Evolutionary conservation across 92 coral and sea anemone species (phyloP).

Genomic region (Porites lobata): DNA sequence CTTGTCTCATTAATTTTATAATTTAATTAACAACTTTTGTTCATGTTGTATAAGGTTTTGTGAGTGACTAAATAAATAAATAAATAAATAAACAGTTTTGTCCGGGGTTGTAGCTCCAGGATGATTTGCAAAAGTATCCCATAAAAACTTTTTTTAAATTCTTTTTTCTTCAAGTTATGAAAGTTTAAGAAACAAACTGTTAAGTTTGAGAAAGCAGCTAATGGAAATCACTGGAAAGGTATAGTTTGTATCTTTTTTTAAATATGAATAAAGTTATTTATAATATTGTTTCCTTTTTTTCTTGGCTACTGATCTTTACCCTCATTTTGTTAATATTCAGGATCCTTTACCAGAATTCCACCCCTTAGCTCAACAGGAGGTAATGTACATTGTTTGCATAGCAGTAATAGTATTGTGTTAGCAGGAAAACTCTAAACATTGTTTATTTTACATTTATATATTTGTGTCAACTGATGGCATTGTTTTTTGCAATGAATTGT

Average conservation of each 20-base stretch:
- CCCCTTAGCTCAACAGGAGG: slow-evolving; percentile 94
- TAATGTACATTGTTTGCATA: not conserved
- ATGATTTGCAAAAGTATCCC: too few species aligned
- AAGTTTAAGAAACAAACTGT: slow-evolving; percentile 85
- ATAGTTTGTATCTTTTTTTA: not conserved
- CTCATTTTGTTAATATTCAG: slow-evolving; percentile 36
- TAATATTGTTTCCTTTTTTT: not conserved
- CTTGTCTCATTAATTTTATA: too few species aligned
- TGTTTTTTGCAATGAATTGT: too few species aligned
- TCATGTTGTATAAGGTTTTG: too few species aligned
- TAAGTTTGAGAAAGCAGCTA: slow-evolving; percentile 86
- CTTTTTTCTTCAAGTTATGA: slow-evolving; percentile 76
- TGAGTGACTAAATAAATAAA: too few species aligned
- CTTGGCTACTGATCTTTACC: not conserved
- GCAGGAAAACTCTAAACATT: not conserved
- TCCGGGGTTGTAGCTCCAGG: too few species aligned
- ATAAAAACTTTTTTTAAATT: not conserved
- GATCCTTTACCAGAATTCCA: slow-evolving; percentile 96
- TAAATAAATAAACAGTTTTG: too few species aligned
- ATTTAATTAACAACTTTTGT: too few species aligned
- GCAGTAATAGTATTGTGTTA: not conserved
- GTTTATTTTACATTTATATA: not conserved
- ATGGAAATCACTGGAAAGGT: slow-evolving; percentile 99
- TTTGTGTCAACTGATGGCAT: too few species aligned
- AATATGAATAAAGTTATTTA: not conserved